Evolutionary conservation across 2,888 invertebrate species (phyloP).

Genomic region (Eupithecia subfuscata): DNA sequence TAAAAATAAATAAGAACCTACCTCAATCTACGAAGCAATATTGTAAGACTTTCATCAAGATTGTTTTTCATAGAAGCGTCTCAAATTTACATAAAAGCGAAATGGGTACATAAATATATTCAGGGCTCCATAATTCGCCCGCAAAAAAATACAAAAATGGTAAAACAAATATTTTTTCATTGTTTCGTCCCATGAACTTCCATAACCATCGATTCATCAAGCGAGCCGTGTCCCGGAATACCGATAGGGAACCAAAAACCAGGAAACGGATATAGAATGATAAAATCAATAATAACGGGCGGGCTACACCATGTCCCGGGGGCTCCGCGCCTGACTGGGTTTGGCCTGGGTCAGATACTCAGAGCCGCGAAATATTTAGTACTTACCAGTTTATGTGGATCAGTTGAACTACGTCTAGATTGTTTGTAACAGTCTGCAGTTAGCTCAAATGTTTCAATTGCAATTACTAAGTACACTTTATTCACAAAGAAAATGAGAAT

Average conservation of each 20-base stretch:
- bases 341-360: constrained; percentile 19
- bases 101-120: neutral
- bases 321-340: constrained; percentile 45
- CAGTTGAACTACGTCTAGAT: no score
- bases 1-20: neutral
- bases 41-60: neutral
- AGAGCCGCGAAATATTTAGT: neutral
- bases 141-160: neutral
- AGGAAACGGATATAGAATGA: constrained; percentile 31
- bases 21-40: neutral
- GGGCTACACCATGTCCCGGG: constrained; percentile 45
- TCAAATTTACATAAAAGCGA: neutral
- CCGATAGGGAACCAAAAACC: constrained; percentile 35
- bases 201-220: constrained; percentile 39
- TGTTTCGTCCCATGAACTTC: constrained; percentile 21
- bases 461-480: no score
- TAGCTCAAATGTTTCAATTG: no score
- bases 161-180: constrained; percentile 16
- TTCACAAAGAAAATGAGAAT: no score
- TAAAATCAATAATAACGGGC: constrained; percentile 58
- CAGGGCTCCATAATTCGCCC: neutral
- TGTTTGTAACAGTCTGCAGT: no score
- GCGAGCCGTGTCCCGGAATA: constrained; percentile 37
- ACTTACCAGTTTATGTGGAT: no score
- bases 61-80: neutral